phyloP scores from a whole-genome alignment of 53 echinoderm and acorn worm species.

The Actinopyga echinites region DNA sequence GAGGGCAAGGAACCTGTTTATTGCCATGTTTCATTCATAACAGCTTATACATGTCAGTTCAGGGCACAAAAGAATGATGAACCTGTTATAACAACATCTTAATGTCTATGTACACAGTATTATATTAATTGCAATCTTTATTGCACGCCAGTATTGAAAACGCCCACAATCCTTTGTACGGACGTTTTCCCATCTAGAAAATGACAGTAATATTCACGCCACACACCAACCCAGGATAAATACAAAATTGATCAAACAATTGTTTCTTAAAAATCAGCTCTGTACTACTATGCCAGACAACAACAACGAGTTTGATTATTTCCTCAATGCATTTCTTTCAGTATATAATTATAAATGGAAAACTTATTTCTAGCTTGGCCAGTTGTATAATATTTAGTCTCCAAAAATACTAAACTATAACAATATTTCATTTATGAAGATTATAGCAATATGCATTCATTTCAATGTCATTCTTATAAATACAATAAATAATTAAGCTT shows the following conservation, averaged over 20 bases:
- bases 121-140: slow-evolving; percentile 17
- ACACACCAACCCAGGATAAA: slow-evolving; percentile 24
- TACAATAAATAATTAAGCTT: too few relatives aligned
- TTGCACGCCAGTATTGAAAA: slow-evolving; percentile 10
- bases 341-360: too few relatives aligned
- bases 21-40: slow-evolving; percentile 37
- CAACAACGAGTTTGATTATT: too few relatives aligned
- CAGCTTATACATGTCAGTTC: slow-evolving; percentile 28
- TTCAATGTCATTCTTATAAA: too few relatives aligned
- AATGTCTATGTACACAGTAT: slow-evolving; percentile 30
- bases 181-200: too few relatives aligned
- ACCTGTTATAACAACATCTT: slow-evolving; percentile 29
- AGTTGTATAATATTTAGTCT: neutral
- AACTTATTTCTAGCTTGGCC: neutral
- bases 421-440: neutral
- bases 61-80: slow-evolving; percentile 23
- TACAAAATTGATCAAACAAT: slow-evolving; percentile 18
- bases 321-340: too few relatives aligned
- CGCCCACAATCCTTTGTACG: too few relatives aligned
- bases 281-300: too few relatives aligned
- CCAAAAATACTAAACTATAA: slow-evolving; percentile 9
- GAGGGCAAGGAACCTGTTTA: slow-evolving; percentile 38
- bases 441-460: neutral
- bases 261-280: slow-evolving; percentile 8
- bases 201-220: slow-evolving; percentile 12